These are phyloP conservation scores for Origma solitaria DNA, from an alignment of 2,113 vertebrate genomes.

Conservation along the genomic window DNA sequence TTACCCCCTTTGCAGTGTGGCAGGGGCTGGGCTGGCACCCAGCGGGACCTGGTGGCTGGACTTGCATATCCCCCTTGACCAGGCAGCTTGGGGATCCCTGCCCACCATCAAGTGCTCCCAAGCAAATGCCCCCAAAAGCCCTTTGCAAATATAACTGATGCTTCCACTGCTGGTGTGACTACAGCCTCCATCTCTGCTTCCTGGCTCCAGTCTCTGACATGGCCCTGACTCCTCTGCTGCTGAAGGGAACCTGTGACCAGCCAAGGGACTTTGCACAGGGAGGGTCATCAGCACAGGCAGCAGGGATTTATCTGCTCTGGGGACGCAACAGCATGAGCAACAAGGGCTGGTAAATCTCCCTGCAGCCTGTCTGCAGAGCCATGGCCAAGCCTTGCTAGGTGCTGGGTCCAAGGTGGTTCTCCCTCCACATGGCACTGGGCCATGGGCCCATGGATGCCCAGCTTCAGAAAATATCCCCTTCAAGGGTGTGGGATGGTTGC, in stretches of 20 bases:
- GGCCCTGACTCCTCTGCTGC: background rate
- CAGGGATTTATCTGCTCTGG: background rate
- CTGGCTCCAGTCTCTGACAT: background rate
- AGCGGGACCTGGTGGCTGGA: background rate
- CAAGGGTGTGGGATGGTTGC: background rate
- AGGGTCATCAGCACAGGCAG: background rate
- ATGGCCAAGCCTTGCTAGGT: background rate
- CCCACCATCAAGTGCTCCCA: background rate
- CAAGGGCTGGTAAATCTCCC: background rate
- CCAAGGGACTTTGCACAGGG: background rate
- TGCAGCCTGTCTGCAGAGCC: background rate
- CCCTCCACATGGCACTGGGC: background rate
- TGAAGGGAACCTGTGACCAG: background rate
- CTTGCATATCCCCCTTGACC: background rate
- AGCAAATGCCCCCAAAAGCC: background rate
- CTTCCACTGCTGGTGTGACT: background rate
- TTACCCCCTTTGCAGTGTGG: fast-evolving
- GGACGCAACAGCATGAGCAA: background rate
- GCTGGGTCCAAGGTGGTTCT: background rate
- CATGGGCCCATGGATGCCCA: background rate
- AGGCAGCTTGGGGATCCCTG: background rate
- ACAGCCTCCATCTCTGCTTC: background rate
- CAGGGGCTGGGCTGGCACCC: background rate
- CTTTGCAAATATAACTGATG: background rate
- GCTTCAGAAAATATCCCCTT: background rate